A percentile compares a stretch with the other conserved stretches of the same genome.
Conservation (phyloP, 2,113 vertebrate species). For the Synchiropus splendidus region DNA sequence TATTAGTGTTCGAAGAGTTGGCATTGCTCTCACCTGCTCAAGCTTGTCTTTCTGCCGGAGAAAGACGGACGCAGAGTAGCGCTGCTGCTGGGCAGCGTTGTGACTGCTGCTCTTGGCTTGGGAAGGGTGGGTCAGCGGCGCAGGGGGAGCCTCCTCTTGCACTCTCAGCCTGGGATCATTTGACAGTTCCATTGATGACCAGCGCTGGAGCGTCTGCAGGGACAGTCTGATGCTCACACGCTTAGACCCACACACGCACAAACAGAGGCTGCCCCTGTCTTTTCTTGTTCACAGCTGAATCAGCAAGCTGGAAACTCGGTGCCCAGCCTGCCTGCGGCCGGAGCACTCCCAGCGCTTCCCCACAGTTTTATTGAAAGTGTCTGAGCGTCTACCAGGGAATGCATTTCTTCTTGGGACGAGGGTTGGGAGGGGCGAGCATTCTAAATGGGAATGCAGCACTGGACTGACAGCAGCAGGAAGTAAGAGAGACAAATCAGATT, state of each 20-base stretch:
- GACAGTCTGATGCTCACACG: conserved; percentile 8
- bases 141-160: conserved; percentile 59
- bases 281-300: conserved; percentile 34
- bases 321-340: conserved; percentile 22
- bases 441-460: conserved; percentile 15
- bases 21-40: conserved; percentile 61
- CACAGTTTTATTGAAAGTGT: conserved; percentile 20
- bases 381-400: conserved; percentile 13
- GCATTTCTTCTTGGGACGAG: conserved; percentile 13
- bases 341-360: conserved; percentile 15
- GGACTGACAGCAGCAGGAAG: conserved; percentile 10
- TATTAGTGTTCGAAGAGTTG: too few species aligned
- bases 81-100: conserved; percentile 77
- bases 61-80: conserved; percentile 79
- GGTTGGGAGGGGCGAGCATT: conserved; percentile 28
- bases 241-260: conserved; percentile 1
- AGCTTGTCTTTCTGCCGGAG: conserved; percentile 73
- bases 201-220: conserved; percentile 14
- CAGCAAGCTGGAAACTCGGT: conserved; percentile 28
- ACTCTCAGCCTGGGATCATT: conserved; percentile 51
- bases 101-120: conserved; percentile 72
- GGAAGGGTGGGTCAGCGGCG: conserved; percentile 35
- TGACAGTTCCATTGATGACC: conserved; percentile 51
- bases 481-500: conserved; percentile 31
- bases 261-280: conserved; percentile 19